Percentiles rank a stretch among this genome's conserved stretches.
phyloP scores from a whole-genome alignment of 2,797 vertebrate genomes.

The Gambusia yucatana region DNA sequence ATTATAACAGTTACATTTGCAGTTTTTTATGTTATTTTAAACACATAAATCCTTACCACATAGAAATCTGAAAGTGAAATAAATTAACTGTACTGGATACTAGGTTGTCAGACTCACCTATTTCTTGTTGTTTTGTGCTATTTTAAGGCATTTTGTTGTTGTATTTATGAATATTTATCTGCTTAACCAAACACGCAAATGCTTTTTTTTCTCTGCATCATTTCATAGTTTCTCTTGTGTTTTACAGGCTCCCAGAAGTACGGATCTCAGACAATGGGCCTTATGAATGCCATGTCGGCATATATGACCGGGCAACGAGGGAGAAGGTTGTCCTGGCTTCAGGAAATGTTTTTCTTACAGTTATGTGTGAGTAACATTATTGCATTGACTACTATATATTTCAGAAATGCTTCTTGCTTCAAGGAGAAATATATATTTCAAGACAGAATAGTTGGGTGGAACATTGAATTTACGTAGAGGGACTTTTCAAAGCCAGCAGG shows the following conservation, averaged over 20 bases:
- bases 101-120: neutral
- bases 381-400: conserved; percentile 4
- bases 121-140: neutral
- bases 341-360: conserved; percentile 93
- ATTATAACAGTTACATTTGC: neutral
- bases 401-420: neutral
- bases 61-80: neutral
- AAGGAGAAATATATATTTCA: conserved; percentile 10
- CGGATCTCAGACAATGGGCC: conserved; percentile 96
- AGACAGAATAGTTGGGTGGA: conserved; percentile 1
- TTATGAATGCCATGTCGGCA: conserved; percentile 97
- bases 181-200: neutral
- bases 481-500: conserved; percentile 32
- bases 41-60: neutral
- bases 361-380: conserved; percentile 91
- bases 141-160: neutral
- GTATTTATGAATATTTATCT: conserved; percentile 4
- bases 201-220: neutral
- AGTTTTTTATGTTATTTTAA: neutral
- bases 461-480: conserved; percentile 1
- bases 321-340: conserved; percentile 97
- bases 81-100: neutral
- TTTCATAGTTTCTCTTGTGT: conserved; percentile 12
- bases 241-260: conserved; percentile 92
- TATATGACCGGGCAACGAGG: conserved; percentile 93